A percentile compares a stretch with the other conserved stretches of the same genome.
Conservation (phyloP, 2,888 invertebrate species). For the Spisula solida region DNA sequence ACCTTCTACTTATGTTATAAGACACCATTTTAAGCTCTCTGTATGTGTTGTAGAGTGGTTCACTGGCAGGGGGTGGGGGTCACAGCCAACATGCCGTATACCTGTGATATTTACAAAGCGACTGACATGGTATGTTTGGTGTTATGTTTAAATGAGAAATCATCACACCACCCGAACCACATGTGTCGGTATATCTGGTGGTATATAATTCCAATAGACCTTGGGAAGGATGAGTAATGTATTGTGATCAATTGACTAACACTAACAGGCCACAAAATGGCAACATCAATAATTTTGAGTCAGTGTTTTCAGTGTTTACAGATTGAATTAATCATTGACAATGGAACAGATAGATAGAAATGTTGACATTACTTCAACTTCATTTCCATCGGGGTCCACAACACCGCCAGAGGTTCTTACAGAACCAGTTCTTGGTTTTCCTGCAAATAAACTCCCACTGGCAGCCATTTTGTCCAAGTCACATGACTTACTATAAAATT, state of each 20-base stretch:
- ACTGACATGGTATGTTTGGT: not conserved
- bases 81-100: too few relatives aligned
- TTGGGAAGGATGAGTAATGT: not conserved
- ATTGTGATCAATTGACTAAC: too few relatives aligned
- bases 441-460: conserved; percentile 82
- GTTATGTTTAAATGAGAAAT: not conserved
- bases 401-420: conserved; percentile 74
- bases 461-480: conserved; percentile 81
- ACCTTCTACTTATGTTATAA: too few relatives aligned
- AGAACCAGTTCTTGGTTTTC: conserved; percentile 81
- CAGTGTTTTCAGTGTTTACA: not conserved
- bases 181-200: too few relatives aligned
- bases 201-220: not conserved
- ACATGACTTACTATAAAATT: conserved; percentile 62
- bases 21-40: too few relatives aligned
- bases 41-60: too few relatives aligned
- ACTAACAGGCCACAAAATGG: too few relatives aligned
- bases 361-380: conserved; percentile 81
- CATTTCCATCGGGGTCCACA: conserved; percentile 85
- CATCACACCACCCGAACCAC: not conserved
- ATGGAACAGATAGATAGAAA: not conserved
- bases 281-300: too few relatives aligned
- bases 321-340: not conserved
- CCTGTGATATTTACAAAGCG: too few relatives aligned
- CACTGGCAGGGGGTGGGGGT: too few relatives aligned